A percentile compares a stretch with the other conserved stretches of the same genome.
phyloP scores from a whole-genome alignment of 2,888 invertebrate genomes.

The Monochamus alternatus region DNA sequence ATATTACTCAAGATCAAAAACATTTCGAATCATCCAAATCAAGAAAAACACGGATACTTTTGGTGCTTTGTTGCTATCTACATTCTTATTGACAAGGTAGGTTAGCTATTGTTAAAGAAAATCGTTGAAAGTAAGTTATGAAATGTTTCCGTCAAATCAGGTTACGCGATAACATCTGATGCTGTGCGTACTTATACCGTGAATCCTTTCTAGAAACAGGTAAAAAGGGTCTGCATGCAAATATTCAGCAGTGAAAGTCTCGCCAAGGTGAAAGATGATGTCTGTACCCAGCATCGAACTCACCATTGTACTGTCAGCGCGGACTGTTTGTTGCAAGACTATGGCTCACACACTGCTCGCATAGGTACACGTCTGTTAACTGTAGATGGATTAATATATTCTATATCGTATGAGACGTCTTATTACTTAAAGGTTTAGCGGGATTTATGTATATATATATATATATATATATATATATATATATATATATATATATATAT shows the following conservation, averaged over 20 bases:
- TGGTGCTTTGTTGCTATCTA: too few relatives aligned
- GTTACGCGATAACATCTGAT: conserved; percentile 14
- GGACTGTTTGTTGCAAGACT: conserved; percentile 30
- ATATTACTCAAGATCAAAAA: too few relatives aligned
- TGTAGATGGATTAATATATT: background rate
- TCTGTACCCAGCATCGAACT: conserved; percentile 22
- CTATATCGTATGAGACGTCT: background rate
- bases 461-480: too few relatives aligned
- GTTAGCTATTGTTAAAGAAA: background rate
- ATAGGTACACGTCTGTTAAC: conserved; percentile 19
- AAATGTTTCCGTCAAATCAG: conserved; percentile 33
- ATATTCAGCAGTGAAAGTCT: conserved; percentile 27
- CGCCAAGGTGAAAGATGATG: conserved; percentile 24
- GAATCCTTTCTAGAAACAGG: conserved; percentile 17
- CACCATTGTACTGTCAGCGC: conserved; percentile 12
- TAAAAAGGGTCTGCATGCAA: conserved; percentile 22
- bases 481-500: too few relatives aligned
- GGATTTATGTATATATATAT: background rate
- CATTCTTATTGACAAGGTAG: too few relatives aligned
- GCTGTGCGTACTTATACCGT: conserved; percentile 22
- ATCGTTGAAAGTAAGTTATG: conserved; percentile 27
- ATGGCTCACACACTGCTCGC: conserved; percentile 4
- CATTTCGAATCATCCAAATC: too few relatives aligned
- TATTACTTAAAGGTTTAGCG: background rate
- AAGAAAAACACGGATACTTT: too few relatives aligned